Evolutionary conservation across 2,113 vertebrate species (phyloP).

Genomic region (Hippopotamus amphibius): DNA sequence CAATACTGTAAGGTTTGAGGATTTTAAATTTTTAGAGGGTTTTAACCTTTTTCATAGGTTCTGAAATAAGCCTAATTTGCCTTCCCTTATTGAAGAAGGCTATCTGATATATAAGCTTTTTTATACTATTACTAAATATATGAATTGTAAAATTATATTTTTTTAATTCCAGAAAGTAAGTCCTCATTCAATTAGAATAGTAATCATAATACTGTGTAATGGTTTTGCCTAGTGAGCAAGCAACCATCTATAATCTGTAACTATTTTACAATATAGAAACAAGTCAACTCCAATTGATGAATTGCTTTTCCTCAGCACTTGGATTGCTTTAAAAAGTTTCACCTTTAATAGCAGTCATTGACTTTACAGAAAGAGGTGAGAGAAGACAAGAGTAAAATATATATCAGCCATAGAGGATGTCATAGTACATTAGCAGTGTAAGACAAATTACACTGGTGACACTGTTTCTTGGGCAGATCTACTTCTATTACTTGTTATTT

Average conservation of each 20-base stretch:
- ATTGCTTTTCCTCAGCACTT: not conserved
- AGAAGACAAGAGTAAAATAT: not conserved
- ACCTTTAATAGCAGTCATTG: not conserved
- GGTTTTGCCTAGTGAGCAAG: not conserved
- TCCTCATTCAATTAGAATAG: not conserved
- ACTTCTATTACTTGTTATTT: not conserved
- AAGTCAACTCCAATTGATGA: not conserved
- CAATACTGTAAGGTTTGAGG: not conserved
- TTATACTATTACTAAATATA: not conserved
- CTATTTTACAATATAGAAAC: not conserved
- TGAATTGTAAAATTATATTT: not conserved
- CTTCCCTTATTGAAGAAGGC: not conserved
- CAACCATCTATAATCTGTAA: not conserved
- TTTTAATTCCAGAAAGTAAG: conserved; percentile 13
- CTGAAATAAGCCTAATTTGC: not conserved
- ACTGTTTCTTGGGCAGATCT: not conserved
- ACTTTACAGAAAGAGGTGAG: not conserved
- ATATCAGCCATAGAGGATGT: not conserved
- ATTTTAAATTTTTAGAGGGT: not conserved
- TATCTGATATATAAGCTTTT: not conserved
- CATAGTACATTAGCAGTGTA: not conserved
- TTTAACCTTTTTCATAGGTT: not conserved
- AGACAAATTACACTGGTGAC: not conserved
- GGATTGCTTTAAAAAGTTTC: not conserved
- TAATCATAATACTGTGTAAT: not conserved